These are phyloP conservation scores for Sebastes jordani DNA, from an alignment of 2,797 vertebrate genomes.

Conservation along the genomic window DNA sequence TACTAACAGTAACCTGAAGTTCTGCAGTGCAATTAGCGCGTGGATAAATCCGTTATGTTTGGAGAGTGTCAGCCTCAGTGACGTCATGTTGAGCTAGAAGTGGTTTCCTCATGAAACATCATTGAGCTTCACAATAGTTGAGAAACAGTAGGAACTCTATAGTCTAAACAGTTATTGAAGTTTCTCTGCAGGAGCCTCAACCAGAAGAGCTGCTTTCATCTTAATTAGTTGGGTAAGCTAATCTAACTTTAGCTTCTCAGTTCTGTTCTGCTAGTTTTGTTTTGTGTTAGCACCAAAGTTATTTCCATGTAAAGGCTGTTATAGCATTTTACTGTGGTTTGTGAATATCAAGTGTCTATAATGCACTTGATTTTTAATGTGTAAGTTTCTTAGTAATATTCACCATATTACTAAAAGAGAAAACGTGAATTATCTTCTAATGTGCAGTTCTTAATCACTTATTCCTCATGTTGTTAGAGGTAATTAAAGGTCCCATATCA, in stretches of 20 bases:
- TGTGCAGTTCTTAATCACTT: too few relatives aligned
- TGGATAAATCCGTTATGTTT: too few relatives aligned
- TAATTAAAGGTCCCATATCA: too few relatives aligned
- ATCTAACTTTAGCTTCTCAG: background rate
- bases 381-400: background rate
- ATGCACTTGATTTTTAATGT: background rate
- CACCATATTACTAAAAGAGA: background rate
- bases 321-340: background rate
- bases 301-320: background rate
- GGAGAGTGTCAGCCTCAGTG: background rate
- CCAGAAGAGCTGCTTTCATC: background rate
- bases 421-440: background rate
- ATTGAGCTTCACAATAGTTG: background rate
- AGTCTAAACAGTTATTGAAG: background rate
- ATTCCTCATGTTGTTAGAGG: too few relatives aligned
- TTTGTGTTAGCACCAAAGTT: background rate
- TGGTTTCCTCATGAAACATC: background rate
- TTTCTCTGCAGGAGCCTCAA: background rate
- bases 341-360: background rate
- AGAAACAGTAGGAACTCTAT: background rate
- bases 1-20: too few relatives aligned
- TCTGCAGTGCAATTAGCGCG: too few relatives aligned
- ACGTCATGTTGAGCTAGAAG: background rate
- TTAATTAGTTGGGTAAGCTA: background rate
- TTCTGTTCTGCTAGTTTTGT: background rate